A percentile compares a stretch with the other conserved stretches of the same genome.
These are phyloP conservation scores for Sciurus carolinensis DNA, from an alignment of 2,797 vertebrate species.

Conservation along the genomic window DNA sequence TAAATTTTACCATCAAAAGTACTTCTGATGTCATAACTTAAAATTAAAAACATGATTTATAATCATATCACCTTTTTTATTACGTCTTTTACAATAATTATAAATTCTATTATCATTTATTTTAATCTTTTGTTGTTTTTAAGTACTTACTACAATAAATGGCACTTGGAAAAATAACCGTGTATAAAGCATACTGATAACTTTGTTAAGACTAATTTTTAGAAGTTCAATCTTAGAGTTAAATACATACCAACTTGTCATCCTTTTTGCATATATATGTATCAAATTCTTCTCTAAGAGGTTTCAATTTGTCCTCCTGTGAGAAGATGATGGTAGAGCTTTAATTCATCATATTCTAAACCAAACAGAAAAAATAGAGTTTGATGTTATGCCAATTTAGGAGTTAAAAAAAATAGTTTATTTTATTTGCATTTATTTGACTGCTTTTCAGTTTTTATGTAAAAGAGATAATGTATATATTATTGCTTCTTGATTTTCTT, in stretches of 20 bases:
- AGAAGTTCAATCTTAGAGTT: background rate
- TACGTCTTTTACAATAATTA: background rate
- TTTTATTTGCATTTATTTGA: conserved; percentile 33
- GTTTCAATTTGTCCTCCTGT: background rate
- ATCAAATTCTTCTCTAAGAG: background rate
- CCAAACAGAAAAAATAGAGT: background rate
- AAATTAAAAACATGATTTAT: background rate
- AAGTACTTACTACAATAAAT: background rate
- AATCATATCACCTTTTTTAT: background rate
- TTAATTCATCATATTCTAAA: background rate
- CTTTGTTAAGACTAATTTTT: background rate
- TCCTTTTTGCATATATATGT: background rate
- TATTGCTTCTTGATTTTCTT: background rate
- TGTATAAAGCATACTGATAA: background rate
- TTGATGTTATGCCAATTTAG: conserved; percentile 16
- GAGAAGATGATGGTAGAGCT: background rate
- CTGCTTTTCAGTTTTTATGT: background rate
- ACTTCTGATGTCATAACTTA: background rate
- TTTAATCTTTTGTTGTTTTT: background rate
- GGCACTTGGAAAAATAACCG: background rate
- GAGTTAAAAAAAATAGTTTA: background rate
- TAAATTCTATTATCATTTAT: background rate
- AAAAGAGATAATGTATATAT: background rate
- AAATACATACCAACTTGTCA: background rate
- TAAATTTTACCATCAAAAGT: background rate